Evolutionary conservation across 2,888 invertebrate genomes (phyloP), one percentile per base, ranked within the genome.

Genomic region (Dolichopus griseipennis): DNA sequence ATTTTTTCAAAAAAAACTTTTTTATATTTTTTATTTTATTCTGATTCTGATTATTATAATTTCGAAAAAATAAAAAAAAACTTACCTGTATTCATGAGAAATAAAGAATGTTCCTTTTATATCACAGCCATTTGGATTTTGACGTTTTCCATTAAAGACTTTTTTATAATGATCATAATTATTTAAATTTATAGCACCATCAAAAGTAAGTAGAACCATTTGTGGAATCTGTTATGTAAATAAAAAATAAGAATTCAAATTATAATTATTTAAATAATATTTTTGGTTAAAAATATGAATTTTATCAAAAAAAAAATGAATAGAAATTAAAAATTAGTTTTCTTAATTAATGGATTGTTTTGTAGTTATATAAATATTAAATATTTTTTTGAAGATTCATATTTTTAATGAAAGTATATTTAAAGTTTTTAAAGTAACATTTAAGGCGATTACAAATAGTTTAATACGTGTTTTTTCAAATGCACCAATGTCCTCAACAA

Each of bases 71-170:
- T 62, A 67, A 69, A 63, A 65, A 33, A 65, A 70, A 67, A 66
- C 78, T 82, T 81, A 87, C 87, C 87, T 87, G 83, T 90, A 90
- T 78, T 90, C 90, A 79, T 97, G 97, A 8, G 95, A 91, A 72
- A 95, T 85, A 84, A 96, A 97, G 85, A 96, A 97, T 6, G 97
- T 97, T 70, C 94, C 95, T 73, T 87, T 88, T 73, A 95, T 89
- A 20, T 89, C 86, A 76, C 96, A 96, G 20, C 91, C 92, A 78
- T 97, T 95, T 65, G 95, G 92, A 83, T 95, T 96, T 76, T 88
- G 85, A 73, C 91, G 84, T 77, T 90, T 89, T 70, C 86, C 87
- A 76, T 87, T 87, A 79, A 95, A 92, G 68, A 95, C 91, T 82
- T 91, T 91, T 79, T 87, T 88, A 83, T 95, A 95, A 76, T 90